Evolutionary conservation across 1,140 invertebrate genomes (phyloP).

Genomic region (Drosophila nannoptera): DNA sequence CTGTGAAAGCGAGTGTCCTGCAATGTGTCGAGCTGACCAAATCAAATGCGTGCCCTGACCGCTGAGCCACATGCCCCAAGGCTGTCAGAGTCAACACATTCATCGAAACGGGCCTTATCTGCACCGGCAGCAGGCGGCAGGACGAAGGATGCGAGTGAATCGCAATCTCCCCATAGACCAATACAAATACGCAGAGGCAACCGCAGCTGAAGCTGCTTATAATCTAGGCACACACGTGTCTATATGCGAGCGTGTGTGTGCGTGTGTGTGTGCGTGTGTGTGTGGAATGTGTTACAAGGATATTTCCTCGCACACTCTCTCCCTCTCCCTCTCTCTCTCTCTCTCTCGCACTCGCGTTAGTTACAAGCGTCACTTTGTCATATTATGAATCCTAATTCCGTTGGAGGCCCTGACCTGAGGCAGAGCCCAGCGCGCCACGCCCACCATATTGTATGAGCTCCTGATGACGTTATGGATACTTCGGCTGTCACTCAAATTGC

Average conservation of each 20-base stretch:
- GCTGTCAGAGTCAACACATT: conserved; percentile 71
- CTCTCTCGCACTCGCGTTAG: conserved; percentile 25
- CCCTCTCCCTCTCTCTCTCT: too few relatives aligned
- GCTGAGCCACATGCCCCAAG: conserved; percentile 56
- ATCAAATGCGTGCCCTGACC: conserved; percentile 58
- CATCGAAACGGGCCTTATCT: conserved; percentile 53
- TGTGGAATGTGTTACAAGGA: conserved; percentile 59
- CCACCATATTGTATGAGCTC: conserved; percentile 30
- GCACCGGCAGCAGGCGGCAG: conserved; percentile 26
- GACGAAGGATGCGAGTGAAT: conserved; percentile 1
- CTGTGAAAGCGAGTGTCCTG: conserved; percentile 2
- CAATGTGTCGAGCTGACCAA: conserved; percentile 58
- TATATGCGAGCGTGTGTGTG: conserved; percentile 10
- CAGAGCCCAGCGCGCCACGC: background rate
- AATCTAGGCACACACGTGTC: conserved; percentile 53
- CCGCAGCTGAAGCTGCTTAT: conserved; percentile 68
- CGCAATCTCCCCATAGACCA: conserved; percentile 48
- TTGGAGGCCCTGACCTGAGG: conserved; percentile 54
- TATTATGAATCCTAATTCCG: conserved; percentile 74
- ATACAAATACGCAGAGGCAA: conserved; percentile 54
- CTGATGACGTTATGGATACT: conserved; percentile 73
- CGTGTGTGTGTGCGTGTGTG: conserved; percentile 26
- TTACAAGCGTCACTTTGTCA: conserved; percentile 56
- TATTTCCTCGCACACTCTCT: conserved; percentile 40
- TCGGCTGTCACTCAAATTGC: conserved; percentile 69